A percentile compares a stretch with the other conserved stretches of the same genome.
These are phyloP conservation scores for Anomalospiza imberbis DNA, from an alignment of 2,797 vertebrate species.

Conservation along the genomic window DNA sequence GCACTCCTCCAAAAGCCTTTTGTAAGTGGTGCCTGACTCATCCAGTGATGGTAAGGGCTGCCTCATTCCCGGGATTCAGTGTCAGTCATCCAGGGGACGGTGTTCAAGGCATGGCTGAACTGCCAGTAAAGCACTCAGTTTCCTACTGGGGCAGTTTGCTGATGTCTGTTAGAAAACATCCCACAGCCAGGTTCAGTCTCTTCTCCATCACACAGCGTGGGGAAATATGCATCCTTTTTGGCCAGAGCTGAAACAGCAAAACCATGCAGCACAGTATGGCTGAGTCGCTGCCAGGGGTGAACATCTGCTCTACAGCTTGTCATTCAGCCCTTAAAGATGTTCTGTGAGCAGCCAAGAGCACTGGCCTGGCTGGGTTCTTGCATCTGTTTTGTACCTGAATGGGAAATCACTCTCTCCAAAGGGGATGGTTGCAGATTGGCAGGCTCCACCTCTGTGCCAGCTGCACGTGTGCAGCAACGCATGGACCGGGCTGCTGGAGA, in stretches of 20 bases:
- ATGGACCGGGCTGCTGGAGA: not conserved
- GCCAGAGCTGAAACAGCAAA: not conserved
- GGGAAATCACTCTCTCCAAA: not conserved
- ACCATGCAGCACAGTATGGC: not conserved
- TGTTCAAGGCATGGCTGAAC: not conserved
- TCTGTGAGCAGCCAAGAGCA: not conserved
- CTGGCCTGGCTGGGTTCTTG: not conserved
- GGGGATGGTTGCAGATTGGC: not conserved
- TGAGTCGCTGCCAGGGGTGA: slow-evolving; percentile 2
- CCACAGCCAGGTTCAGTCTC: not conserved
- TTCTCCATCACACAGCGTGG: not conserved
- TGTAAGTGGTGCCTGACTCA: slow-evolving; percentile 27
- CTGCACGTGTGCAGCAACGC: not conserved
- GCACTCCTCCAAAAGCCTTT: slow-evolving; percentile 22
- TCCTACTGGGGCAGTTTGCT: not conserved
- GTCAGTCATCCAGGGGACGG: not conserved
- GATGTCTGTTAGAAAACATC: not conserved
- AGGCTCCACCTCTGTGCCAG: not conserved
- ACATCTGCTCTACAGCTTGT: slow-evolving; percentile 47
- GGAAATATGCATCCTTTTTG: not conserved
- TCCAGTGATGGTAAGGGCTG: not conserved
- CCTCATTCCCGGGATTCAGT: not conserved
- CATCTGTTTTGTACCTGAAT: not conserved
- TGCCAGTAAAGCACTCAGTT: not conserved
- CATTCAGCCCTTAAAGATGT: not conserved